Percentiles rank a stretch among this genome's conserved stretches.
Conservation (phyloP, 2,113 vertebrate genomes). For the Chrysemys picta region DNA sequence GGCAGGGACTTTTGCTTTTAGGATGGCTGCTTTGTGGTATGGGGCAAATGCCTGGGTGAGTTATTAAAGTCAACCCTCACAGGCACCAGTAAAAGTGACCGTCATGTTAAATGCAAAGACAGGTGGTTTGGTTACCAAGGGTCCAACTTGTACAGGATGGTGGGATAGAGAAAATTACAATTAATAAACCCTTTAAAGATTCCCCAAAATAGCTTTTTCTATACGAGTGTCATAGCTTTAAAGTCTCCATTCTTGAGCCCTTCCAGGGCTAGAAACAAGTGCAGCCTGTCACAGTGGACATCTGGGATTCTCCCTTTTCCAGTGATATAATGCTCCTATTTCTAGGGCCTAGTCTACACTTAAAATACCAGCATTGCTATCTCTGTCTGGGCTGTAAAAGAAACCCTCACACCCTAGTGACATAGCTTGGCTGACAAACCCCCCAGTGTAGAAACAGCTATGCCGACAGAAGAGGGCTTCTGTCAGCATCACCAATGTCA, state of each 20-base stretch:
- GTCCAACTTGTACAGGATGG: background rate
- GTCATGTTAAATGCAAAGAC: background rate
- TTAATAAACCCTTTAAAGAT: background rate
- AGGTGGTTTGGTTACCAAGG: background rate
- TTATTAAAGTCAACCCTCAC: background rate
- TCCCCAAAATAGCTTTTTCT: background rate
- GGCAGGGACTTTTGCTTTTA: background rate
- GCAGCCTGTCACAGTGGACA: background rate
- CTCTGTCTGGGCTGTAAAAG: background rate
- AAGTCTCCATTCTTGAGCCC: background rate
- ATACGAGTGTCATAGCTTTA: background rate
- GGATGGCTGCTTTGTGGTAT: background rate
- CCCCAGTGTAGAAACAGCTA: background rate
- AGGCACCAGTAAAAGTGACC: background rate
- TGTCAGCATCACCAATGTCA: background rate
- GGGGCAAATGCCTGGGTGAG: background rate
- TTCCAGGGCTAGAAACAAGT: background rate
- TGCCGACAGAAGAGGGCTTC: background rate
- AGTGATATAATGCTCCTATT: fast-evolving
- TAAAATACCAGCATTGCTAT: background rate
- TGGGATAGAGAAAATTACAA: background rate
- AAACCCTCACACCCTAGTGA: background rate
- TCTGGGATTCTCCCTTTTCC: background rate
- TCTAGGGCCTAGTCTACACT: background rate
- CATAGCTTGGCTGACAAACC: background rate